Evolutionary conservation across 2,797 vertebrate species (phyloP).

Genomic region (Enteromius treurensis): DNA sequence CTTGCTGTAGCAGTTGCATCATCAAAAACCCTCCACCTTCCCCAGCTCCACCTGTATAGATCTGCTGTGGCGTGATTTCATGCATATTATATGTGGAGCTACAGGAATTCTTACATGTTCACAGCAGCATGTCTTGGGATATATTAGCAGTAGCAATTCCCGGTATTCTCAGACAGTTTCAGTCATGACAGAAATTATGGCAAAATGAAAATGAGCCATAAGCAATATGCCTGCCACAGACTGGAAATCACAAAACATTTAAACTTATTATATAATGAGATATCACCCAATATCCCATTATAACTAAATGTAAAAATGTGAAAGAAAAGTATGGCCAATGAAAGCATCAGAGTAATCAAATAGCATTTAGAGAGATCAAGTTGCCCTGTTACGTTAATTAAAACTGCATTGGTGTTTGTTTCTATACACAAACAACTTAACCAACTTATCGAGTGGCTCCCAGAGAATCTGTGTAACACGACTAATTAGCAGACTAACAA

Average conservation of each 20-base stretch:
- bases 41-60: not conserved
- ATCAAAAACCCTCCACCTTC: not conserved
- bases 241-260: not conserved
- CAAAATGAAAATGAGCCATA: not conserved
- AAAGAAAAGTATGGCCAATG: not conserved
- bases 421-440: slow-evolving; percentile 25
- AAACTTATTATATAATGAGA: not conserved
- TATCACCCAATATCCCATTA: not conserved
- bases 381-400: slow-evolving; percentile 13
- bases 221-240: not conserved
- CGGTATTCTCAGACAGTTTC: not conserved
- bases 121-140: not conserved
- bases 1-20: not conserved
- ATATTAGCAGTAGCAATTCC: not conserved
- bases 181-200: not conserved
- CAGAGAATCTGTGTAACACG: slow-evolving; percentile 43
- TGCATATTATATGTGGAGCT: not conserved
- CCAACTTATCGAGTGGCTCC: slow-evolving; percentile 21
- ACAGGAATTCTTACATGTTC: not conserved
- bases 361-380: not conserved
- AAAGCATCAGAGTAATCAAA: slow-evolving; percentile 9
- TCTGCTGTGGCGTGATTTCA: not conserved
- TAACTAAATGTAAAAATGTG: not conserved
- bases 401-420: not conserved
- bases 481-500: slow-evolving; percentile 57